Evolutionary conservation across 2,888 invertebrate genomes (phyloP), one percentile per base, ranked within the genome.

Genomic region (Hemaris fuciformis): DNA sequence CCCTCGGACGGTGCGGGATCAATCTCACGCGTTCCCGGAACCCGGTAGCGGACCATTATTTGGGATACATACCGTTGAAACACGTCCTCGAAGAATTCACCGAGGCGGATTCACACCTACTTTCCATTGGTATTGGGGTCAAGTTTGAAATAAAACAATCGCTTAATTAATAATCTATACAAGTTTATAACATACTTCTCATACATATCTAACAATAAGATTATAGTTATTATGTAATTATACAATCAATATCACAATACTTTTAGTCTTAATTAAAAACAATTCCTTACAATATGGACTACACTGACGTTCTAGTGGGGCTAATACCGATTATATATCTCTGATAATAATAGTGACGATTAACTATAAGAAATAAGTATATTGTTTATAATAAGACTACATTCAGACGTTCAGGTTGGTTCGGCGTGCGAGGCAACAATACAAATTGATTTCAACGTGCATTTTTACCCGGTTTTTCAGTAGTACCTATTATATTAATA

Each of bases 241-340:
- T 79, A 85, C 81, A 83, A 69, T 84, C 80, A 77, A 88, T 91
- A 91, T 91, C 91, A 91, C 91, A 91, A 89, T 91, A 91, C 83
- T 89, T 87, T 82, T 84, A 89, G 87, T 89, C 88, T 88, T 88
- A 83, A 83, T 79, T 79, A 77, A 20, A 60, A 53, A 41, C 41
- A 53, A 60, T 22, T 23, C 46, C 23, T 60, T 53, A 48, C 41
- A 48, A 31, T 23, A 15, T 48, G 48, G 15, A 48, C 48, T 48
- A 53, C 27, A 31, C 53, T 27, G 27, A 45, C 18, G 18, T 53
- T 53, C 53, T 31, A 53, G 31, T 8, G 27, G 27, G 25, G 27
- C 31, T 53, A 53, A 53, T 53, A 53, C 53, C 53, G 53, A 53
- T 53, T 53, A 27, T 8, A 53, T 45, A 18, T 53, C 10, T 31